phyloP scores from a whole-genome alignment of 2,113 vertebrate genomes.

The Notiomystis cincta region DNA sequence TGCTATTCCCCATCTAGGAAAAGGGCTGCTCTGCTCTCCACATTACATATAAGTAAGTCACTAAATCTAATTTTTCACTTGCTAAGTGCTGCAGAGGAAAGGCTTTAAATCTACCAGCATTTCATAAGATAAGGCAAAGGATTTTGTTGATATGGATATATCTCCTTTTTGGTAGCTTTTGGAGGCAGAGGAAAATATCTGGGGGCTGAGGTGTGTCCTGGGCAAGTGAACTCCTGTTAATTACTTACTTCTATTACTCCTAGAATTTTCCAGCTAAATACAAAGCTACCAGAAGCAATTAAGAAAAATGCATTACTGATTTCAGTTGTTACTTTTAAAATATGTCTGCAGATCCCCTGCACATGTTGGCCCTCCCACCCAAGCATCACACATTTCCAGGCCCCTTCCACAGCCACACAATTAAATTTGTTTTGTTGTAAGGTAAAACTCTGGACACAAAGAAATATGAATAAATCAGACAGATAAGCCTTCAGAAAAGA shows the following conservation, averaged over 20 bases:
- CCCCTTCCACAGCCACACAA: background rate
- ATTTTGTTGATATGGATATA: background rate
- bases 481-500: background rate
- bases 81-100: background rate
- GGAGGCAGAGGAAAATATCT: background rate
- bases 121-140: background rate
- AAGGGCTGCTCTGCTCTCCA: background rate
- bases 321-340: background rate
- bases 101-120: background rate
- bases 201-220: background rate
- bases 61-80: too few species aligned
- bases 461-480: background rate
- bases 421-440: background rate
- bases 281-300: background rate
- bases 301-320: background rate
- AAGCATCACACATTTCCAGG: background rate
- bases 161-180: background rate
- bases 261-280: background rate
- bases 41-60: rapidly evolving
- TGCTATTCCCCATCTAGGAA: rapidly evolving
- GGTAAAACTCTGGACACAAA: background rate
- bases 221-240: background rate
- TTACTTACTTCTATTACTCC: background rate
- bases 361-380: background rate
- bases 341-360: background rate